A percentile compares a stretch with the other conserved stretches of the same genome.
phyloP scores from a whole-genome alignment of 2,888 invertebrate genomes.

The Arge pagana region DNA sequence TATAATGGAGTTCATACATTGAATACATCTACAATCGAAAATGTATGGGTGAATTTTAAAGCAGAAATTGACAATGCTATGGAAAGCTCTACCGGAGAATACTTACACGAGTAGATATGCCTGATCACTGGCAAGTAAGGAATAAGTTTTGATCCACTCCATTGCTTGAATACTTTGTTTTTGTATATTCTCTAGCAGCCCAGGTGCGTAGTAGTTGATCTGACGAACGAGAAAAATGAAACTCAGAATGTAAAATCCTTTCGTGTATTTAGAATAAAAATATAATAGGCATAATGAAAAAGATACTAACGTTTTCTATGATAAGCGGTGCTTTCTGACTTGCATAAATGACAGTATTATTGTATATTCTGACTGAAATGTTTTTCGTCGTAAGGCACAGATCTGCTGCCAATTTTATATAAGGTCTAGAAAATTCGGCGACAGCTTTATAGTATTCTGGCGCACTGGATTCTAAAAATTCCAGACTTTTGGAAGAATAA shows the following conservation, averaged over 20 bases:
- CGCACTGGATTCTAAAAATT: conserved; percentile 70
- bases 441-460: conserved; percentile 69
- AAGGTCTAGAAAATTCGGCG: conserved; percentile 65
- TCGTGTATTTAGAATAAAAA: background rate
- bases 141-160: conserved; percentile 43
- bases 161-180: conserved; percentile 54
- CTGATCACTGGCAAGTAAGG: conserved; percentile 42
- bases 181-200: conserved; percentile 69
- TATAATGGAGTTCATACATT: conserved; percentile 5
- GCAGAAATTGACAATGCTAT: background rate
- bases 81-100: no score
- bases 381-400: conserved; percentile 63
- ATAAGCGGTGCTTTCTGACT: conserved; percentile 62
- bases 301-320: conserved; percentile 61
- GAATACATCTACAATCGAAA: conserved; percentile 7
- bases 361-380: conserved; percentile 59
- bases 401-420: conserved; percentile 66
- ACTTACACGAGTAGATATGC: conserved; percentile 81
- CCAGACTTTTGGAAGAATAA: conserved; percentile 67
- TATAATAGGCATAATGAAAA: conserved; percentile 18
- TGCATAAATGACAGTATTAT: conserved; percentile 61
- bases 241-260: background rate
- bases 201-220: conserved; percentile 76
- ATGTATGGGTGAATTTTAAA: conserved; percentile 10
- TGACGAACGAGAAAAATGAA: conserved; percentile 40